A percentile compares a stretch with the other conserved stretches of the same genome.
phyloP scores from a whole-genome alignment of 2,113 vertebrate genomes.

The Machaerirhynchus nigripectus region DNA sequence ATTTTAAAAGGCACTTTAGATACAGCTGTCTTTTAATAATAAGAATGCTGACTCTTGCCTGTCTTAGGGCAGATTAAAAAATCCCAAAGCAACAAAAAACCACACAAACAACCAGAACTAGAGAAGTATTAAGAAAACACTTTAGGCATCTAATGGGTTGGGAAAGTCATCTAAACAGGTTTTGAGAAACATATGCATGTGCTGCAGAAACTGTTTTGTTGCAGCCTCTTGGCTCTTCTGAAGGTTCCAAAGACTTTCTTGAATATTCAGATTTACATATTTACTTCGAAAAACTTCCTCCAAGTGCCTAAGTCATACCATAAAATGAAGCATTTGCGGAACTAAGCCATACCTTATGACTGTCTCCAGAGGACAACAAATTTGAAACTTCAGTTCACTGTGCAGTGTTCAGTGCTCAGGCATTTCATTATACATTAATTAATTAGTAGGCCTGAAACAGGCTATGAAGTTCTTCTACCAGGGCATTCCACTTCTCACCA shows the following conservation, averaged over 20 bases:
- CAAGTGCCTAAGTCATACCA: neutral
- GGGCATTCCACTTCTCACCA: neutral
- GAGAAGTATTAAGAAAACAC: neutral
- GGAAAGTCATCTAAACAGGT: neutral
- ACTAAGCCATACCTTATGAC: neutral
- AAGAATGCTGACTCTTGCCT: neutral
- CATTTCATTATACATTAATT: neutral
- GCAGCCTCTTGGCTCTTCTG: neutral
- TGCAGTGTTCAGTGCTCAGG: neutral
- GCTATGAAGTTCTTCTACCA: neutral
- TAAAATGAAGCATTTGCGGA: neutral
- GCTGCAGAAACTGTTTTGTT: neutral
- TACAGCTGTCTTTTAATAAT: neutral
- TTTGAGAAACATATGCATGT: neutral
- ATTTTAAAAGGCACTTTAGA: neutral
- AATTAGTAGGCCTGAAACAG: neutral
- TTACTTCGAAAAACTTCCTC: neutral
- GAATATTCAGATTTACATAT: neutral
- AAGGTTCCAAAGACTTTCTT: neutral
- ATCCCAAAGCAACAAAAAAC: fast-evolving
- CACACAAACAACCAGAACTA: neutral
- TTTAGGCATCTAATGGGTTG: neutral
- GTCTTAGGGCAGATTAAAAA: neutral
- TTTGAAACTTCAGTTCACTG: neutral
- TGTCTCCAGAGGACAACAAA: neutral